These are phyloP conservation scores for Rhea americana DNA, from an alignment of 2,113 vertebrate species.

Conservation along the genomic window DNA sequence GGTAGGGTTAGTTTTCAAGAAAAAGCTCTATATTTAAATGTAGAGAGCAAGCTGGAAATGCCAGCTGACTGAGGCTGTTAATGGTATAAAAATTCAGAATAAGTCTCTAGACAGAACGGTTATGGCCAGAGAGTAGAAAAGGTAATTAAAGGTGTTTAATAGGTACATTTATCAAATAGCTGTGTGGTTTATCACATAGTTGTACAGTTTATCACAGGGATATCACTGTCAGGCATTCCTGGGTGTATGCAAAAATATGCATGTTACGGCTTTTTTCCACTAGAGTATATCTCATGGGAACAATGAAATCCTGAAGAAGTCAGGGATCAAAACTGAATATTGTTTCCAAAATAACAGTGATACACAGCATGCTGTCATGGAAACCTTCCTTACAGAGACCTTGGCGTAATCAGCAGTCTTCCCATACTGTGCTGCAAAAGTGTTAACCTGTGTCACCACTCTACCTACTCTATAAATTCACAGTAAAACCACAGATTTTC, in stretches of 20 bases:
- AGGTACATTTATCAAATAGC: slow-evolving; percentile 5
- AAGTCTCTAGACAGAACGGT: neutral
- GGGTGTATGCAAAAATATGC: neutral
- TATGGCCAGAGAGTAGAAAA: neutral
- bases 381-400: slow-evolving; percentile 24
- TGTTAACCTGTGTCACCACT: neutral
- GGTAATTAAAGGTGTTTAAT: slow-evolving; percentile 19
- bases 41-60: neutral
- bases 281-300: neutral
- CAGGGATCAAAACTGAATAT: slow-evolving; percentile 3
- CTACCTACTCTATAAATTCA: neutral
- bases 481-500: neutral
- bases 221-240: neutral
- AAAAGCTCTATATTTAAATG: neutral
- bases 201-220: neutral
- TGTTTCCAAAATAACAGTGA: slow-evolving; percentile 26
- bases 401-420: neutral
- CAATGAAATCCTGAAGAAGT: slow-evolving; percentile 19
- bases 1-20: neutral
- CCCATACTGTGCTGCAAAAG: neutral
- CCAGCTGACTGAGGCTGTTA: neutral
- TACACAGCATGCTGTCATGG: slow-evolving; percentile 37
- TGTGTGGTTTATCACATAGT: slow-evolving; percentile 15
- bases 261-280: neutral
- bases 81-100: neutral